Evolutionary conservation across 2,888 invertebrate species (phyloP).

Genomic region (Conistra vaccinii): DNA sequence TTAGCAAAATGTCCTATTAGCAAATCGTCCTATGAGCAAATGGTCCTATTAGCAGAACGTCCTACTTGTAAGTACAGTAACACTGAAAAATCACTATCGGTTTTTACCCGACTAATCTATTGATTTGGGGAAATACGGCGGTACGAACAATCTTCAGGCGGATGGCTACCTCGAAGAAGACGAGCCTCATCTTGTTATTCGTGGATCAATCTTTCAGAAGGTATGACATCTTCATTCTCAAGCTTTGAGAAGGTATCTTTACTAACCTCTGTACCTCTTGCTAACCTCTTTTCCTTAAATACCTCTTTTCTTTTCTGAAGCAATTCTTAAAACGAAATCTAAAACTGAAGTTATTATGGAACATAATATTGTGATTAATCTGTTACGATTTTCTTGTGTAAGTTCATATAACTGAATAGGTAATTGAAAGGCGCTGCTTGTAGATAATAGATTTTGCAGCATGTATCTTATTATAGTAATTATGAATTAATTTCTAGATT

Average conservation of each 20-base stretch:
- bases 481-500: slow-evolving; percentile 32
- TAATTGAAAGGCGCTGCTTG: slow-evolving; percentile 10
- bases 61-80: too few relatives aligned
- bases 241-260: background rate
- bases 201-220: background rate
- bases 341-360: background rate
- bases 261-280: background rate
- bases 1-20: too few relatives aligned
- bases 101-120: too few relatives aligned
- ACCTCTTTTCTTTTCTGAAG: background rate
- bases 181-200: background rate
- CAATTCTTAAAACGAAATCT: background rate
- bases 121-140: background rate
- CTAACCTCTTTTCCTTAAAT: background rate
- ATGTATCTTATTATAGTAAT: slow-evolving; percentile 30
- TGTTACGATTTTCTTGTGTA: slow-evolving; percentile 19
- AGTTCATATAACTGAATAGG: slow-evolving; percentile 22
- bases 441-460: slow-evolving; percentile 22
- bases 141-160: background rate
- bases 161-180: background rate
- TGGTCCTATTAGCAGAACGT: too few relatives aligned
- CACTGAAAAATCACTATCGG: too few relatives aligned
- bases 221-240: too few relatives aligned
- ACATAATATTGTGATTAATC: background rate
- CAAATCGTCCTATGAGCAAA: too few relatives aligned